These are phyloP conservation scores for Heliothis peltigera DNA, from an alignment of 2,888 invertebrate genomes.

Conservation along the genomic window DNA sequence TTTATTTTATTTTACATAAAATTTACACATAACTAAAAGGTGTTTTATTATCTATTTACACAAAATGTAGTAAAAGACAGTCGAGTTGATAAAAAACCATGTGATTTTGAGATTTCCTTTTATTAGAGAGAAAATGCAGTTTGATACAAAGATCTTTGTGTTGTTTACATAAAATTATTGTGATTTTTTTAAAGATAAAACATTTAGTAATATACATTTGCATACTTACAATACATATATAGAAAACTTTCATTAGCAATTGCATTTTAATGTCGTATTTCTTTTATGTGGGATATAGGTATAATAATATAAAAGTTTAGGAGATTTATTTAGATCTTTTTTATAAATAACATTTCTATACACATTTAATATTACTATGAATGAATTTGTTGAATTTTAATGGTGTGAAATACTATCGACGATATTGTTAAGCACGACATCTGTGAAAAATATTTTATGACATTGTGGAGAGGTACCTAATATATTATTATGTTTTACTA, in stretches of 20 bases:
- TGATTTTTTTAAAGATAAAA: constrained; percentile 48
- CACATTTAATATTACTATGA: constrained; percentile 31
- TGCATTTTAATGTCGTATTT: constrained; percentile 19
- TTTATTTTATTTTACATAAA: constrained; percentile 88
- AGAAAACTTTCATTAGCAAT: constrained; percentile 37
- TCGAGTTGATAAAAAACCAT: constrained; percentile 68
- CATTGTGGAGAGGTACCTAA: constrained; percentile 31
- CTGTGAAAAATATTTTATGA: constrained; percentile 40
- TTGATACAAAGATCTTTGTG: constrained; percentile 59
- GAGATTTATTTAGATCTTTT: constrained; percentile 29
- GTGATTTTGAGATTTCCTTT: constrained; percentile 74
- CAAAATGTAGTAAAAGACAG: constrained; percentile 75
- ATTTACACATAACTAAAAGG: constrained; percentile 81
- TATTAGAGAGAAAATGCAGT: constrained; percentile 61
- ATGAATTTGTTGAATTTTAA: constrained; percentile 34
- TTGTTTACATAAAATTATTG: constrained; percentile 55
- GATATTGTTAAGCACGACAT: constrained; percentile 34
- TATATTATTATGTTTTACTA: constrained; percentile 31
- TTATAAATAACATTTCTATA: constrained; percentile 37
- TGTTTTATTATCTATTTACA: constrained; percentile 80
- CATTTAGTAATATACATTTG: constrained; percentile 46
- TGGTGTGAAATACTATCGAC: constrained; percentile 31
- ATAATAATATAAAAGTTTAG: constrained; percentile 40
- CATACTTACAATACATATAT: constrained; percentile 33
- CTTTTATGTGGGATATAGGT: constrained; percentile 26